Evolutionary conservation across 2,797 vertebrate genomes (phyloP).

Genomic region (Botia kubotai): DNA sequence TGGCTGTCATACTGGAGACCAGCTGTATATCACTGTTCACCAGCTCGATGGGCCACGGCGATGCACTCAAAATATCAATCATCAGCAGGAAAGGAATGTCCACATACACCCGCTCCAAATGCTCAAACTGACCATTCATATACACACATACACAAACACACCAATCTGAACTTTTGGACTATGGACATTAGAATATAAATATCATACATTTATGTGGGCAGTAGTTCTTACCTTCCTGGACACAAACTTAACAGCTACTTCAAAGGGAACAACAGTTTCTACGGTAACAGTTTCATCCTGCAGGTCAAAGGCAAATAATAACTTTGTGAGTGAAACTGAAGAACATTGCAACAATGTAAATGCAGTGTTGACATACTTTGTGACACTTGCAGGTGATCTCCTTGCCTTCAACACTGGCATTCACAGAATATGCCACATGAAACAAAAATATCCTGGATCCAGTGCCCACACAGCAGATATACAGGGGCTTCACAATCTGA

Average conservation of each 20-base stretch:
- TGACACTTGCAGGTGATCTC: conserved; percentile 94
- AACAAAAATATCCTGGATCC: conserved; percentile 92
- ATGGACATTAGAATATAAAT: not conserved
- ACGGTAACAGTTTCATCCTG: conserved; percentile 94
- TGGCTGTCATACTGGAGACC: conserved; percentile 77
- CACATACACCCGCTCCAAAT: conserved; percentile 82
- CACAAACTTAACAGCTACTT: conserved; percentile 83
- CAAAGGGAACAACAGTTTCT: conserved; percentile 88
- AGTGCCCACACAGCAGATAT: conserved; percentile 86
- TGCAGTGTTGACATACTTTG: conserved; percentile 77
- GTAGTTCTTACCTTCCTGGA: conserved; percentile 85
- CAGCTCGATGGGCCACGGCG: conserved; percentile 85
- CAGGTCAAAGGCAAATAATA: conserved; percentile 10
- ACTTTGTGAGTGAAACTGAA: conserved; percentile 2
- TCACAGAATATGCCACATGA: conserved; percentile 90
- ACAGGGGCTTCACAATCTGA: conserved; percentile 61
- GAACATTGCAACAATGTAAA: too few species aligned
- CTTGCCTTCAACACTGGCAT: conserved; percentile 84
- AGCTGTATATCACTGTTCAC: conserved; percentile 83
- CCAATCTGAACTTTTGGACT: not conserved
- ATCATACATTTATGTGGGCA: not conserved
- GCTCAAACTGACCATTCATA: conserved; percentile 60
- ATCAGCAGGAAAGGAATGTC: conserved; percentile 87
- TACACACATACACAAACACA: conserved; percentile 2
- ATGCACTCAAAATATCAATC: conserved; percentile 73